Conservation (phyloP, 2,113 vertebrate species). For the Craseonycteris thonglongyai region DNA sequence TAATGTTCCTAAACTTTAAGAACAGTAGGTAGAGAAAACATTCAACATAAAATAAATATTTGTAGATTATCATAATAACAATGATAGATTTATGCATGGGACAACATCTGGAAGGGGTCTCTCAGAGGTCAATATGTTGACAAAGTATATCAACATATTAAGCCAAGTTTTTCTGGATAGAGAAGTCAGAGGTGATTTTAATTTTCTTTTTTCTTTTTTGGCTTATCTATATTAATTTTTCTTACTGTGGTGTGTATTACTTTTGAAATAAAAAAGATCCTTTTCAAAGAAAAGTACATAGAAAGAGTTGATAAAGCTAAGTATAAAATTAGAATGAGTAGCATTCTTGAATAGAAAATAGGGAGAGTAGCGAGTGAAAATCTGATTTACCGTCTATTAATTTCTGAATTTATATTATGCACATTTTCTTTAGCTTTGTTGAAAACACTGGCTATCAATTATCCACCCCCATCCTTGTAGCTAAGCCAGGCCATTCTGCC, state of each 20-base stretch:
- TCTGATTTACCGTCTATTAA: not conserved
- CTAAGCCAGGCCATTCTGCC: not conserved
- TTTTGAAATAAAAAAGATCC: slow-evolving; percentile 34
- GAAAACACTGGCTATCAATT: not conserved
- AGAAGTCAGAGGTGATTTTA: not conserved
- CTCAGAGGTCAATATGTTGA: no score
- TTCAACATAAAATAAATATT: not conserved
- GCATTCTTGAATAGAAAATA: not conserved
- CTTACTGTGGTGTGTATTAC: not conserved
- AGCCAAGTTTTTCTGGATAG: not conserved
- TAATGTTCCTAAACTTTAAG: slow-evolving; percentile 36
- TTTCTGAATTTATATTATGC: not conserved
- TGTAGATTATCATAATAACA: not conserved
- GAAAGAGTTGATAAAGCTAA: slow-evolving; percentile 6
- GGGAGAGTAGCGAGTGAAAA: not conserved
- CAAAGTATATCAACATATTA: not conserved
- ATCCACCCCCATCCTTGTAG: no score
- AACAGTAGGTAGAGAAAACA: not conserved
- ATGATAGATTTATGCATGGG: not conserved
- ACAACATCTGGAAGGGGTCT: not conserved
- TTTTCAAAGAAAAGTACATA: not conserved
- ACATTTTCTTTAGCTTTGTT: not conserved
- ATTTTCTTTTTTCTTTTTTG: slow-evolving; percentile 12
- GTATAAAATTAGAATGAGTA: slow-evolving; percentile 29
- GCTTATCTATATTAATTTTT: slow-evolving; percentile 23